Evolutionary conservation across 2,888 invertebrate species (phyloP).

Genomic region (Leucophenga maculata): DNA sequence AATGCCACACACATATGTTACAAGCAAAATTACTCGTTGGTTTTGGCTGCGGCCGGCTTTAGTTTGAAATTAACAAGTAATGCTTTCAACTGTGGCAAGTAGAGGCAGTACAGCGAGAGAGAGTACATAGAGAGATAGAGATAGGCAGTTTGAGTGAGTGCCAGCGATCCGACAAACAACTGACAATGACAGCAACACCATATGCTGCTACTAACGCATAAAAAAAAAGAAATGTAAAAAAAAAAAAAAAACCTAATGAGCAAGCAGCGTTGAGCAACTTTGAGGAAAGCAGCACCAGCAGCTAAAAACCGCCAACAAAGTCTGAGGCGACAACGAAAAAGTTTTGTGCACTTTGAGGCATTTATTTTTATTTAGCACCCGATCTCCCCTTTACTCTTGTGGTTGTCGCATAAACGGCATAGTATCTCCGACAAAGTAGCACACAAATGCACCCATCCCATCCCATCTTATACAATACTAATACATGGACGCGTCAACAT

Average conservation of each 20-base stretch:
- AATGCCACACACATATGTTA: conserved; percentile 10
- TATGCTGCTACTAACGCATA: not conserved
- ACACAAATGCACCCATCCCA: not conserved
- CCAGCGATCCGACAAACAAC: too few species aligned
- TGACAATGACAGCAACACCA: conserved; percentile 6
- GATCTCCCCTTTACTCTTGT: not conserved
- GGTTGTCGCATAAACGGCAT: not conserved
- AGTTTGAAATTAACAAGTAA: not conserved
- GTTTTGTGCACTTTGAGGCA: conserved; percentile 1
- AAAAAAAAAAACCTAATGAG: not conserved
- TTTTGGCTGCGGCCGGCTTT: not conserved
- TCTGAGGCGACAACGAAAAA: not conserved
- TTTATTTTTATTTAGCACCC: not conserved
- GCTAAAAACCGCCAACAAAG: conserved; percentile 3
- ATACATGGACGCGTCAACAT: not conserved
- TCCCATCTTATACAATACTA: too few species aligned
- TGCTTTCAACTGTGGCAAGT: not conserved
- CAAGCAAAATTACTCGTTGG: conserved; percentile 2
- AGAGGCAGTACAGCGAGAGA: too few species aligned
- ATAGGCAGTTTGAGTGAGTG: too few species aligned
- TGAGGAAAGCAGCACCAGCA: not conserved
- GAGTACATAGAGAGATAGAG: too few species aligned
- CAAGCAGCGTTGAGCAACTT: not conserved
- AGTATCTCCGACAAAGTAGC: not conserved
- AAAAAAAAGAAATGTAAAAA: conserved; percentile 1